phyloP scores from a whole-genome alignment of 2,888 invertebrate species.

The Ommatoiulus sabulosus region DNA sequence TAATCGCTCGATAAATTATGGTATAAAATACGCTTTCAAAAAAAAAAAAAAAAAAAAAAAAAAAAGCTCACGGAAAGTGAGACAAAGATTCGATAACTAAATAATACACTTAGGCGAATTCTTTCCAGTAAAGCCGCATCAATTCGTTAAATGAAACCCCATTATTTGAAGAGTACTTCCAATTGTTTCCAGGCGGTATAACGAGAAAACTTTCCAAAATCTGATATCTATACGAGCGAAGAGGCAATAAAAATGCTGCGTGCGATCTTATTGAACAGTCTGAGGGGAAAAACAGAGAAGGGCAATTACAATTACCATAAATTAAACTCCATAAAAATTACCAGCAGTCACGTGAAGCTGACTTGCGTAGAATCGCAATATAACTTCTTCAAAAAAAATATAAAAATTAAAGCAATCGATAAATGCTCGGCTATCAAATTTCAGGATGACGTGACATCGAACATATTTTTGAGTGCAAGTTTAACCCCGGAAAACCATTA shows the following conservation, averaged over 20 bases:
- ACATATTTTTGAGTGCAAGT: no score
- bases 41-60: no score
- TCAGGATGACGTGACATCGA: no score
- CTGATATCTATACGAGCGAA: neutral
- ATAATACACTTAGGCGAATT: neutral
- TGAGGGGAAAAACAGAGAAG: neutral
- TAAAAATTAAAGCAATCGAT: no score
- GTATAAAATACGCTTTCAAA: neutral
- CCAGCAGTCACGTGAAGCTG: no score
- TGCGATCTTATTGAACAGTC: neutral
- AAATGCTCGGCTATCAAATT: no score
- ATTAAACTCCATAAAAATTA: neutral
- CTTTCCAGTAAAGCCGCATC: neutral
- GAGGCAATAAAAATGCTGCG: neutral
- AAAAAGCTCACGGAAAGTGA: neutral
- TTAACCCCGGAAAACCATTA: no score
- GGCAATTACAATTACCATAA: neutral
- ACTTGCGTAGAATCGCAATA: no score
- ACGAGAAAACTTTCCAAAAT: neutral
- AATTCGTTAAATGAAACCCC: neutral
- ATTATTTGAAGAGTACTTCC: constrained; percentile 25
- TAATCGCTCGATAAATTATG: neutral
- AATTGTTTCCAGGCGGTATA: neutral
- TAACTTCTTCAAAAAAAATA: no score
- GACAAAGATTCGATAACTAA: constrained; percentile 14